These are phyloP conservation scores for Antechinus stuartii DNA, from an alignment of 2,113 vertebrate genomes.

Conservation along the genomic window DNA sequence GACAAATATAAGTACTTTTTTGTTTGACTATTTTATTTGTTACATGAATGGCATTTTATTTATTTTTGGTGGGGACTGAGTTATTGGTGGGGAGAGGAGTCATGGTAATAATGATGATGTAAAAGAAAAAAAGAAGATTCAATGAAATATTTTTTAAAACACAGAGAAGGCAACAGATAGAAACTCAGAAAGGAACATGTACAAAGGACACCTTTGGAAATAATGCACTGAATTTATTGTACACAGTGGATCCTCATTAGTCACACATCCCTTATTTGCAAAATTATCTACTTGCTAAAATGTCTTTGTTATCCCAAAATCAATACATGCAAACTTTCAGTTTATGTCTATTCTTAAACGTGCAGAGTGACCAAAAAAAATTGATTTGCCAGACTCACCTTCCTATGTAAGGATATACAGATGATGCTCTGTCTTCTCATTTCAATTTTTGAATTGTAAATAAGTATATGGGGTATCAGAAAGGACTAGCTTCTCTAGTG, in stretches of 20 bases:
- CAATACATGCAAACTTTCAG: not conserved
- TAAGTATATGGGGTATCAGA: not conserved
- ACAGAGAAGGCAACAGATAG: not conserved
- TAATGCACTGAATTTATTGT: not conserved
- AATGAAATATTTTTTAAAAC: not conserved
- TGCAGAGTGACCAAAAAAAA: not conserved
- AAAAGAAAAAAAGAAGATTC: not conserved
- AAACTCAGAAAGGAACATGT: not conserved
- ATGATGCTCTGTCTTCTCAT: not conserved
- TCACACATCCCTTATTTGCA: not conserved
- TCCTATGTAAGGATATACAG: not conserved
- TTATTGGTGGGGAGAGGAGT: not conserved
- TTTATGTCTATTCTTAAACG: not conserved
- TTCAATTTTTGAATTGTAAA: not conserved
- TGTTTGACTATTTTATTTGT: not conserved
- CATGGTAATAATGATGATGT: not conserved
- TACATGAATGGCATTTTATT: not conserved
- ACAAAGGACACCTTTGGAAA: not conserved
- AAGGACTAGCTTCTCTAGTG: not conserved
- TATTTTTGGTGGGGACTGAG: not conserved
- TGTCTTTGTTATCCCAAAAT: not conserved
- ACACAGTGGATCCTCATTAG: not conserved
- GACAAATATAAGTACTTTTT: not conserved
- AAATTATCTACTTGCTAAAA: not conserved
- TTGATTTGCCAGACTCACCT: not conserved